These are phyloP conservation scores for Noturus placidus DNA, from an alignment of 2,113 vertebrate genomes.

Conservation along the genomic window DNA sequence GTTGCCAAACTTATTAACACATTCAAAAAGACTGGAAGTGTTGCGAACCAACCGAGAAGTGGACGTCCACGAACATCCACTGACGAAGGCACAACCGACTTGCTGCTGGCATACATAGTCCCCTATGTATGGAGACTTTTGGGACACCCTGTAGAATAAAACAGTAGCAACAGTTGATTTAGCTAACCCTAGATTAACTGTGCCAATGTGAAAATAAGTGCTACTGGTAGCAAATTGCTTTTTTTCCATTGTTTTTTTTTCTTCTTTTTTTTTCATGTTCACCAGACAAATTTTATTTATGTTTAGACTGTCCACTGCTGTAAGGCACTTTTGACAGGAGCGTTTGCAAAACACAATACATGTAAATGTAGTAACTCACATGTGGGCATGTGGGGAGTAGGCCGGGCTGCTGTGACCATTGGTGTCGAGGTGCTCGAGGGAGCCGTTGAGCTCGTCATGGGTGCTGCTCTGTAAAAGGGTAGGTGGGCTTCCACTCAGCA, in stretches of 20 bases:
- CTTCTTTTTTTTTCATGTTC: neutral
- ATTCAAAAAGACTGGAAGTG: too few relatives aligned
- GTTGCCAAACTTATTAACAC: too few relatives aligned
- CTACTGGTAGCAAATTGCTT: neutral
- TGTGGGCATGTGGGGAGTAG: constrained; percentile 93
- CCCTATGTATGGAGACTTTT: too few relatives aligned
- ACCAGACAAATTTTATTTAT: neutral
- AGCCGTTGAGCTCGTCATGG: constrained; percentile 93
- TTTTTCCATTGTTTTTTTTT: neutral
- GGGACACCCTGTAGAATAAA: neutral
- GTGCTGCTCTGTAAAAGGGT: constrained; percentile 82
- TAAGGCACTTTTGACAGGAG: neutral
- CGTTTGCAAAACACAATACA: neutral
- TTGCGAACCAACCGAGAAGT: too few relatives aligned
- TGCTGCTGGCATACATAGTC: too few relatives aligned
- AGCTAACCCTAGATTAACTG: neutral
- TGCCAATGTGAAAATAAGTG: neutral
- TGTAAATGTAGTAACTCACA: constrained; percentile 77
- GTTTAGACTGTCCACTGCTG: neutral
- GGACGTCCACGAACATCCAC: too few relatives aligned
- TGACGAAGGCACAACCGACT: too few relatives aligned
- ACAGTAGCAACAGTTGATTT: neutral
- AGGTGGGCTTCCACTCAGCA: constrained; percentile 88
- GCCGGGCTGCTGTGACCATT: constrained; percentile 95
- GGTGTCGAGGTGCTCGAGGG: constrained; percentile 95